phyloP scores from a whole-genome alignment of 2,113 vertebrate species.

The Hippocampus abdominalis region DNA sequence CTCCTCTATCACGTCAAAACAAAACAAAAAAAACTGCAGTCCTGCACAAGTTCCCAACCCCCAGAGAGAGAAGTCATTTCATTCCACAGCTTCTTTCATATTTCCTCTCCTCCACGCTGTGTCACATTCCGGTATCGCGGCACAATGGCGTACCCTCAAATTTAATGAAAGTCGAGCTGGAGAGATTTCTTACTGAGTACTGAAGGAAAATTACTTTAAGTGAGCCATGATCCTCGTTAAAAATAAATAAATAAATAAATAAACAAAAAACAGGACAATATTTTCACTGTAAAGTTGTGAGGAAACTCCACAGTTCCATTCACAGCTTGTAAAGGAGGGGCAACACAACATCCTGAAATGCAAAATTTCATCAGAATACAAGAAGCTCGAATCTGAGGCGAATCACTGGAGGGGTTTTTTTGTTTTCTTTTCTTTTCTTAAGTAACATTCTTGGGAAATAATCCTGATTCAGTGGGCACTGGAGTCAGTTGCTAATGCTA shows the following conservation, averaged over 20 bases:
- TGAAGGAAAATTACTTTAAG: slow-evolving; percentile 9
- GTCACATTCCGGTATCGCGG: slow-evolving; percentile 34
- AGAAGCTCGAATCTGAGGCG: no score
- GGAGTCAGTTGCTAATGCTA: no score
- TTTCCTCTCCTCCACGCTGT: slow-evolving; percentile 23
- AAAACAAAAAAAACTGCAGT: slow-evolving; percentile 32
- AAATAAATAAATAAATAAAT: not conserved
- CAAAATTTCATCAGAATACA: no score
- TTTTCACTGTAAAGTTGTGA: not conserved
- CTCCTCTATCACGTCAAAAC: slow-evolving; percentile 40
- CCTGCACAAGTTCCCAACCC: slow-evolving; percentile 45
- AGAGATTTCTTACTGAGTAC: slow-evolving; percentile 18
- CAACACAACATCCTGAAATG: no score
- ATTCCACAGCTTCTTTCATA: slow-evolving; percentile 27
- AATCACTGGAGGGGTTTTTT: no score
- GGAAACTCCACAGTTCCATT: no score
- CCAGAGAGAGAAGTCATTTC: slow-evolving; percentile 40
- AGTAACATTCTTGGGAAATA: no score
- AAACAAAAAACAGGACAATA: no score
- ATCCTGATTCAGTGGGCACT: no score
- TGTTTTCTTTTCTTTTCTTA: no score
- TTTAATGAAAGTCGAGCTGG: slow-evolving; percentile 28
- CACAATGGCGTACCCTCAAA: slow-evolving; percentile 30
- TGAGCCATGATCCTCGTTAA: slow-evolving; percentile 6
- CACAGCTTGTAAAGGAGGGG: no score